These are phyloP conservation scores for Tragelaphus oryx DNA, from an alignment of 2,797 vertebrate species.

Conservation along the genomic window DNA sequence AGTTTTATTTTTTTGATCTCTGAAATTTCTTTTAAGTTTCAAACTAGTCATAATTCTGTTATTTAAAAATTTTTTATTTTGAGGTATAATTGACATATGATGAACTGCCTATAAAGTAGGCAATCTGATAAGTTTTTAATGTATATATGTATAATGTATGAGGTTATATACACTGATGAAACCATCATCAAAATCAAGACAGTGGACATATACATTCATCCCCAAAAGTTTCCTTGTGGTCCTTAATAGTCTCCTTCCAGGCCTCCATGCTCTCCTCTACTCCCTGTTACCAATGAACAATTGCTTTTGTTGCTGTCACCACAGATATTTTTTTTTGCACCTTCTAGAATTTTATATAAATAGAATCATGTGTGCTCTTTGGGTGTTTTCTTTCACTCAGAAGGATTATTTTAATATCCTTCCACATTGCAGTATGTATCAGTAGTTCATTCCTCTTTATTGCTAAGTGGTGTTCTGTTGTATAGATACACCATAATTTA, in stretches of 20 bases:
- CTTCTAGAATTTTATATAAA: background rate
- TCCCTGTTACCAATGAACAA: background rate
- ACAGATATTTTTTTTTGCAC: background rate
- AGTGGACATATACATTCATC: background rate
- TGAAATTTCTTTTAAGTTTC: background rate
- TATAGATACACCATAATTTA: background rate
- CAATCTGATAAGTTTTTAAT: background rate
- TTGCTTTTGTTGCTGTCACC: background rate
- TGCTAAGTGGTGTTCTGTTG: background rate
- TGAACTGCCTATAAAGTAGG: background rate
- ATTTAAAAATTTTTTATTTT: background rate
- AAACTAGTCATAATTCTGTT: background rate
- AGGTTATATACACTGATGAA: background rate
- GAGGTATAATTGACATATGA: background rate
- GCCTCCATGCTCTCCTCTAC: background rate
- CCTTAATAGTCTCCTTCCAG: background rate
- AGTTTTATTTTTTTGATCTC: background rate
- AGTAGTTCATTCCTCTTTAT: background rate
- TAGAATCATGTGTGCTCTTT: background rate
- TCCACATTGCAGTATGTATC: background rate
- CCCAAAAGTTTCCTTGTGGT: background rate
- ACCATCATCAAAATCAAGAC: background rate
- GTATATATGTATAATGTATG: background rate
- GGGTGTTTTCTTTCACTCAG: background rate
- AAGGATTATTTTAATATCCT: background rate